Conservation (phyloP, 2,113 vertebrate species). For the Tautogolabrus adspersus region DNA sequence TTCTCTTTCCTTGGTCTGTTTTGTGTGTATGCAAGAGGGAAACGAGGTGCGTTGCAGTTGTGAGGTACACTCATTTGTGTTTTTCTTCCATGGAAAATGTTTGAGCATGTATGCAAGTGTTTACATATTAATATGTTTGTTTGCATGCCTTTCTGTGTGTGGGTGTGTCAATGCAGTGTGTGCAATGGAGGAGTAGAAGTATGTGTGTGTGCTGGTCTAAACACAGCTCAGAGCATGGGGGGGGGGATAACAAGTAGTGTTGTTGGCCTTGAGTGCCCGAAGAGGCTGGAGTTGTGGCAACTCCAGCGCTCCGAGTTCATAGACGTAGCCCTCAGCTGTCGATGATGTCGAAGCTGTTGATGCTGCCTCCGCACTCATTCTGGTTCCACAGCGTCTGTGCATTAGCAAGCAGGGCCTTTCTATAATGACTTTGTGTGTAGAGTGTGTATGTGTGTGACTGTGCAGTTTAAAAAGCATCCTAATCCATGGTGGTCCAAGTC, state of each 20-base stretch:
- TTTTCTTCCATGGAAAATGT: conserved; percentile 56
- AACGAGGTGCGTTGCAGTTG: conserved; percentile 33
- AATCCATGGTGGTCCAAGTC: conserved; percentile 50
- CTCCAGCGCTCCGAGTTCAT: conserved; percentile 79
- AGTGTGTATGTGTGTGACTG: conserved; percentile 7
- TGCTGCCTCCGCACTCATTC: conserved; percentile 76
- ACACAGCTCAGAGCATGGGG: conserved; percentile 65
- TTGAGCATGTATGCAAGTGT: conserved; percentile 67
- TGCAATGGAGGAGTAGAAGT: conserved; percentile 14
- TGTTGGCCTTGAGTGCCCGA: conserved; percentile 79
- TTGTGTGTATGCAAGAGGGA: conserved; percentile 42
- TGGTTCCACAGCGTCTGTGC: conserved; percentile 70
- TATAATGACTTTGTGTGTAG: conserved; percentile 60
- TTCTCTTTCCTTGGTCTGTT: conserved; percentile 55
- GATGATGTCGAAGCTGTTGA: conserved; percentile 50
- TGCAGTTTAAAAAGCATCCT: conserved; percentile 45
- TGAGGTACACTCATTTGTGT: conserved; percentile 49
- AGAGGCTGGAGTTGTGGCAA: conserved; percentile 82
- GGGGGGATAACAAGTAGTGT: conserved; percentile 80
- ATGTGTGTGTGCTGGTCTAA: conserved; percentile 36
- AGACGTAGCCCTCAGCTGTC: conserved; percentile 83
- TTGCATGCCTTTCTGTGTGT: conserved; percentile 52
- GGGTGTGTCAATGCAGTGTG: conserved; percentile 44
- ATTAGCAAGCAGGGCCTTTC: conserved; percentile 63
- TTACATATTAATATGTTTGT: conserved; percentile 57